These are phyloP conservation scores for Drosophila picticornis DNA, from an alignment of 2,888 invertebrate species.

Conservation along the genomic window DNA sequence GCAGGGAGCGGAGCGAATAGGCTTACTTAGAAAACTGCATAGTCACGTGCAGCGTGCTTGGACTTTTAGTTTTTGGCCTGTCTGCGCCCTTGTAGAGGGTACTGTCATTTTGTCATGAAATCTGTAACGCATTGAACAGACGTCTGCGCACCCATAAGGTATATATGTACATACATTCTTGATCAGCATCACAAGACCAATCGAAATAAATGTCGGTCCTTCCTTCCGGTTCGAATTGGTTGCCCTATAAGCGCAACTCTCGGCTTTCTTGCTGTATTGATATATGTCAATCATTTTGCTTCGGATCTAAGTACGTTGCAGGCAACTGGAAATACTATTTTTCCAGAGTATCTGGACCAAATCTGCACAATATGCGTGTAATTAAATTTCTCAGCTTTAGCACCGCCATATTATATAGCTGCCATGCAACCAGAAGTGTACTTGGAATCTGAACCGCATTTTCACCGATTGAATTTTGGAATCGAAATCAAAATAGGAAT, in stretches of 20 bases:
- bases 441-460: not conserved
- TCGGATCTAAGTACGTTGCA: not conserved
- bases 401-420: not conserved
- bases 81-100: not conserved
- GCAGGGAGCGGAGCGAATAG: not conserved
- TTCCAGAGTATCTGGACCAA: not conserved
- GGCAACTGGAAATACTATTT: too few relatives aligned
- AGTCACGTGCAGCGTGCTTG: constrained; percentile 62
- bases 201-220: not conserved
- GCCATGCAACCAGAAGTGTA: not conserved
- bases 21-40: constrained; percentile 48
- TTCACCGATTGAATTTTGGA: not conserved
- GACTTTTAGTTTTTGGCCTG: constrained; percentile 39
- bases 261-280: not conserved
- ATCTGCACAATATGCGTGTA: not conserved
- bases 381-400: not conserved
- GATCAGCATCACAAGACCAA: not conserved
- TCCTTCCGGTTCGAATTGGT: not conserved
- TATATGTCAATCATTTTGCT: not conserved
- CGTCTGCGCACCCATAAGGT: not conserved
- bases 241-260: not conserved
- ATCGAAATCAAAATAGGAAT: not conserved
- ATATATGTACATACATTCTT: not conserved
- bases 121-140: not conserved
- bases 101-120: not conserved